These are phyloP conservation scores for Ceratothoa steindachneri DNA, from an alignment of 2,888 invertebrate species.

Conservation along the genomic window DNA sequence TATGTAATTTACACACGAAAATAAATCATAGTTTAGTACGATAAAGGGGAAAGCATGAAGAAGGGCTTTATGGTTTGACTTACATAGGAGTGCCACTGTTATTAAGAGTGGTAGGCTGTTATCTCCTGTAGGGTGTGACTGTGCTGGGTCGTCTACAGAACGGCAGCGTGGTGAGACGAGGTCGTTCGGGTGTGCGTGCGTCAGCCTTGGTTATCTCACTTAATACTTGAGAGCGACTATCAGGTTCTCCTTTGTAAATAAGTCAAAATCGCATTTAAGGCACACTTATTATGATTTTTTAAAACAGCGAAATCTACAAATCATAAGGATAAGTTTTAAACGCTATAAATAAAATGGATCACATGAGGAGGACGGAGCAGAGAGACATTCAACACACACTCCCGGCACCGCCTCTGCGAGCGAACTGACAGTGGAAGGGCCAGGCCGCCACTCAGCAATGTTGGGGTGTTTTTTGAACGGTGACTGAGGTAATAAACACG, in stretches of 20 bases:
- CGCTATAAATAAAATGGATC: neutral
- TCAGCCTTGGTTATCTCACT: slow-evolving; percentile 6
- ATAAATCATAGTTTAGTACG: too few species aligned
- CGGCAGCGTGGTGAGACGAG: slow-evolving; percentile 4
- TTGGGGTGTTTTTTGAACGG: neutral
- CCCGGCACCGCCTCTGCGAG: neutral
- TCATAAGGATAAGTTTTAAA: neutral
- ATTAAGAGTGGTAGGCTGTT: neutral
- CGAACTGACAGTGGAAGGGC: neutral
- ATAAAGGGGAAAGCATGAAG: too few species aligned
- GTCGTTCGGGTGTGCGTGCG: neutral
- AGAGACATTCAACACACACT: slow-evolving; percentile 1
- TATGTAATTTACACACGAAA: too few species aligned
- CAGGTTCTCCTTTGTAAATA: neutral
- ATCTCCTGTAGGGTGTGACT: slow-evolving; percentile 8
- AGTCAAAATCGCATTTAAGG: too few species aligned
- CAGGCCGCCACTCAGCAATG: neutral
- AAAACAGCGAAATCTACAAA: too few species aligned
- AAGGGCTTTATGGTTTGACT: too few species aligned
- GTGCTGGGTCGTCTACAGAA: neutral
- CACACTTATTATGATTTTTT: neutral
- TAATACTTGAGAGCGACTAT: neutral
- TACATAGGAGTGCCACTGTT: neutral
- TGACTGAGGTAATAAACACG: slow-evolving; percentile 6
- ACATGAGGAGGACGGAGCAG: slow-evolving; percentile 3